Conservation (phyloP, 2,797 vertebrate genomes). For the Cirrhinus mrigala region DNA sequence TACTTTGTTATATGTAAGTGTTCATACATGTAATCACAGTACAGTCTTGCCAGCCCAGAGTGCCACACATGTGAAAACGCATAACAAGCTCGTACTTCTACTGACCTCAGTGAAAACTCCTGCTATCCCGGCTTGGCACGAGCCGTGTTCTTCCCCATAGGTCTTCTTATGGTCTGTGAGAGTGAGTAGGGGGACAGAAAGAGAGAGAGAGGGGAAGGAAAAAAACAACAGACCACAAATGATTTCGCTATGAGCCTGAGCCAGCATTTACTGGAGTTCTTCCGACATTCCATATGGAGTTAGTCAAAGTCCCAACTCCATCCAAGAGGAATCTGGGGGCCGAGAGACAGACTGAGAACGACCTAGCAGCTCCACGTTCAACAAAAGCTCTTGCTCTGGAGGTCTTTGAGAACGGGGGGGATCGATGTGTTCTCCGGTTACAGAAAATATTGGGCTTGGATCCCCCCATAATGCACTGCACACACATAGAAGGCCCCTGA, state of each 20-base stretch:
- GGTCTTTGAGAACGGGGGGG: constrained; percentile 12
- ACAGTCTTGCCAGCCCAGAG: not conserved
- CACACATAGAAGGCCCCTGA: constrained; percentile 68
- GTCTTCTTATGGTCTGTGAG: constrained; percentile 96
- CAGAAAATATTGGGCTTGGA: constrained; percentile 81
- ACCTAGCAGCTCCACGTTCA: constrained; percentile 67
- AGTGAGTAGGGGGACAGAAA: constrained; percentile 66
- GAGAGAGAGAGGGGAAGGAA: constrained; percentile 51
- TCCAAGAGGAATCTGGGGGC: constrained; percentile 75
- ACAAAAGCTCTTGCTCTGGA: constrained; percentile 64
- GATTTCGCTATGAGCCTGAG: constrained; percentile 76
- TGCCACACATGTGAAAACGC: constrained; percentile 23
- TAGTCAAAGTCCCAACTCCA: constrained; percentile 76
- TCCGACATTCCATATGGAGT: constrained; percentile 83
- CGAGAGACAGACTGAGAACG: constrained; percentile 64
- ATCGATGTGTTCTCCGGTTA: constrained; percentile 70
- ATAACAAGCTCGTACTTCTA: constrained; percentile 56
- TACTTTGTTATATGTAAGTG: not conserved
- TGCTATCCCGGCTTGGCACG: constrained; percentile 97
- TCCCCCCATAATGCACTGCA: constrained; percentile 64
- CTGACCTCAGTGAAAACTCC: constrained; percentile 95
- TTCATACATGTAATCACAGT: constrained; percentile 21
- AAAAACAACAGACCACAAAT: constrained; percentile 77
- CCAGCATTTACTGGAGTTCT: constrained; percentile 81
- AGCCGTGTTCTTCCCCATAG: constrained; percentile 99